Base-by-base conservation (phyloP, 2,113 vertebrate species). In the Pteruthius melanotis region DNA sequence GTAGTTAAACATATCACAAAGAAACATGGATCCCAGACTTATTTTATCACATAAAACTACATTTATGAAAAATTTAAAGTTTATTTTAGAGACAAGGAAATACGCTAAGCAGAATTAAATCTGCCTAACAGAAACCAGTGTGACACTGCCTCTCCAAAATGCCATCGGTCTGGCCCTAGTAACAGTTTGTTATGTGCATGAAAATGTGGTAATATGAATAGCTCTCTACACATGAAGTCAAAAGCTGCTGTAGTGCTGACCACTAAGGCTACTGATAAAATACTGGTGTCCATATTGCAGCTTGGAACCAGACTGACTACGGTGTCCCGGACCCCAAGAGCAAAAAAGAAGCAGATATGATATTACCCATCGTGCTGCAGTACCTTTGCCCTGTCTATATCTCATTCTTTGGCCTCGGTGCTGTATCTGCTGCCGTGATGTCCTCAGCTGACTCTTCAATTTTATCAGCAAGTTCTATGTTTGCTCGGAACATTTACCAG, bases 381-480 rank as follows among this genome's bases (percentile, higher is more conserved):
- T 98, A 99, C 91, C 98, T 99, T 64, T 99, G 99, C 90, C 99
- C 99, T 0, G 92, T 99, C 30, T 99, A 99, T 40, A 93, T 99
- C 91, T 99, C 99, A 1, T 99, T 99, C 97, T 99, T 99, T 65
- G 99, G 99, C 60, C 98, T 99, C 1, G 99, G 99, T 2, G 99
- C 99, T 0, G 99, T 99, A 54, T 99, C 99, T 30, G 99, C 99
- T 65, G 99, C 99, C 1, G 99, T 99, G 75, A 99, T 99, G 99
- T 99, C 99, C 3, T 99, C 99, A 33, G 99, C 99, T 15, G 99
- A 99, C 94, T 99, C 99, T 12, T 99, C 99, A 37, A 99, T 99
- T 94, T 98, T 99, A 82, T 99, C 99, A 66, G 99, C 99, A 79
- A 99, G 99, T 94, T 99, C 99, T 21, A 99, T 99, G 99, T 99